phyloP scores from a whole-genome alignment of 1,140 invertebrate species.

The Stegodyphus dumicola region DNA sequence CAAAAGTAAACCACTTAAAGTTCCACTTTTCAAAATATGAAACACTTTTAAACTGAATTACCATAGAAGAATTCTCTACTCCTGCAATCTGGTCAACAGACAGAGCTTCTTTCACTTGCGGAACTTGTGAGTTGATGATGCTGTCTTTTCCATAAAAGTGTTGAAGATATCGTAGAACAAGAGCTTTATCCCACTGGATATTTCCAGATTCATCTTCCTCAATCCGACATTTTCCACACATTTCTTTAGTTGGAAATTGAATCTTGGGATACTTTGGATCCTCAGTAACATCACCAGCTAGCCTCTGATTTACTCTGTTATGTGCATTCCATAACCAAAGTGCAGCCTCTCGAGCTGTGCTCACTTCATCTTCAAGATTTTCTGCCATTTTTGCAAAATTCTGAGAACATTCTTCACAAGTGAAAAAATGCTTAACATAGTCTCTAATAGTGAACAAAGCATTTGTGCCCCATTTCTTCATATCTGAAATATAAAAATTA shows the following conservation, averaged over 20 bases:
- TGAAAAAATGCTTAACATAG: conserved; percentile 94
- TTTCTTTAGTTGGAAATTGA: conserved; percentile 81
- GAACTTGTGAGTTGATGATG: conserved; percentile 65
- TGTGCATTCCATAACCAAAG: conserved; percentile 96
- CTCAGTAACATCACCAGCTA: conserved; percentile 87
- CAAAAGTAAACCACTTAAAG: conserved; percentile 65
- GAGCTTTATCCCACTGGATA: conserved; percentile 77
- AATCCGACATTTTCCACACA: conserved; percentile 79
- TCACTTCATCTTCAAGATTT: conserved; percentile 77
- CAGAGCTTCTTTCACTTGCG: not conserved
- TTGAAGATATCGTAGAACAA: conserved; percentile 81
- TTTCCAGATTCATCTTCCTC: conserved; percentile 71
- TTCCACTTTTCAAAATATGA: conserved; percentile 32
- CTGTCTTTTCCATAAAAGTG: conserved; percentile 76
- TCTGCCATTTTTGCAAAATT: conserved; percentile 86
- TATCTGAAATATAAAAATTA: conserved; percentile 24
- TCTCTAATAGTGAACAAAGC: conserved; percentile 85
- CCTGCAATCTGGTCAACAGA: not conserved
- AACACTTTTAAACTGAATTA: conserved; percentile 44
- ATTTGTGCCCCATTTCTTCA: conserved; percentile 70
- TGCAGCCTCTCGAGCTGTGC: conserved; percentile 79
- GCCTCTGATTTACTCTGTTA: conserved; percentile 90
- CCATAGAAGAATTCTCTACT: conserved; percentile 2
- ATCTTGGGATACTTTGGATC: conserved; percentile 91
- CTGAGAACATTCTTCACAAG: conserved; percentile 86